A percentile compares a stretch with the other conserved stretches of the same genome.
These are phyloP conservation scores for Papilio aristodemus DNA, from an alignment of 1,140 invertebrate genomes.

Conservation along the genomic window DNA sequence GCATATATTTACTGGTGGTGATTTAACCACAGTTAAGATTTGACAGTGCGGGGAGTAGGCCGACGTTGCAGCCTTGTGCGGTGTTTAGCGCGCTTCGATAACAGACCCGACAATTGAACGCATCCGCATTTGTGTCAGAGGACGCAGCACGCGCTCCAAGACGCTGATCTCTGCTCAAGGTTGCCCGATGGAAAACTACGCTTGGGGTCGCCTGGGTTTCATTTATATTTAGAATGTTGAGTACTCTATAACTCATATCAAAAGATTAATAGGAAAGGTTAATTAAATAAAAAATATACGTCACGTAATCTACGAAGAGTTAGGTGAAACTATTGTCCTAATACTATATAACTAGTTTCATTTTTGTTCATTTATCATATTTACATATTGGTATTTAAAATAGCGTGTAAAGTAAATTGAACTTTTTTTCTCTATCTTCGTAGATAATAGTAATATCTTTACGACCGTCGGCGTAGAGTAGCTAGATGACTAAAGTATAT, in stretches of 20 bases:
- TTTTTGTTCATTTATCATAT: no score
- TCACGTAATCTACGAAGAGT: no score
- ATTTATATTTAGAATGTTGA: slow-evolving; percentile 33
- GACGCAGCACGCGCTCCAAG: slow-evolving; percentile 71
- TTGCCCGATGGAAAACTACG: slow-evolving; percentile 62
- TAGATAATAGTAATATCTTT: no score
- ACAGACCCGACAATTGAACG: slow-evolving; percentile 69
- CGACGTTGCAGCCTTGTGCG: slow-evolving; percentile 64
- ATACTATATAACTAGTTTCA: no score
- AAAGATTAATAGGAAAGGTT: background rate
- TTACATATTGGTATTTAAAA: no score
- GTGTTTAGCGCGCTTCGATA: slow-evolving; percentile 76
- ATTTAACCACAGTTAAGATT: slow-evolving; percentile 1
- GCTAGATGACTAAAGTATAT: no score
- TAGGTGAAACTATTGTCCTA: no score
- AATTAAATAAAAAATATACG: no score
- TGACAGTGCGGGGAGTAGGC: slow-evolving; percentile 25
- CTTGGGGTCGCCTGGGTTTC: slow-evolving; percentile 40
- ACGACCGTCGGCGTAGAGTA: no score
- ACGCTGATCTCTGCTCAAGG: slow-evolving; percentile 71
- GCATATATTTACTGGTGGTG: background rate
- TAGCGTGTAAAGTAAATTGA: no score
- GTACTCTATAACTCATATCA: background rate
- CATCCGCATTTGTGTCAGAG: slow-evolving; percentile 78
- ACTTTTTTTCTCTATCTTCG: no score